phyloP scores from a whole-genome alignment of 1,140 invertebrate species.

The Leptopilina clavipes region DNA sequence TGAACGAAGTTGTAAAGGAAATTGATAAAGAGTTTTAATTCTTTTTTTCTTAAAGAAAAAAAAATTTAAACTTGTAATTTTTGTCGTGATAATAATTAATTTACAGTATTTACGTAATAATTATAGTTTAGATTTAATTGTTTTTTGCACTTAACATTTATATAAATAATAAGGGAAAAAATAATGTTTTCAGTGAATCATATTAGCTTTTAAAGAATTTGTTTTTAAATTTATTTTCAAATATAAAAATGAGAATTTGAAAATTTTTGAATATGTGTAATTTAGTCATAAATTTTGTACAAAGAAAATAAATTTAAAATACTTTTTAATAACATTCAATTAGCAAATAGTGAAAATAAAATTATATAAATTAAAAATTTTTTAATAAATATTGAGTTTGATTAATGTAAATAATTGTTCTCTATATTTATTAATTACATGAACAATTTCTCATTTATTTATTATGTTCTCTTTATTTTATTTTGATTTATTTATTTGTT shows the following conservation, averaged over 20 bases:
- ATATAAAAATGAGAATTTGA: not conserved
- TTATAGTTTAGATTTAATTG: not conserved
- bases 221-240: not conserved
- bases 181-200: not conserved
- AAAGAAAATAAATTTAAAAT: not conserved
- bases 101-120: not conserved
- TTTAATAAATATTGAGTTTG: not conserved
- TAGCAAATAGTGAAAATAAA: not conserved
- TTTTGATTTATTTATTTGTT: no score
- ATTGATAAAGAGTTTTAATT: constrained; percentile 43
- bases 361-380: not conserved
- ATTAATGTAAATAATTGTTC: not conserved
- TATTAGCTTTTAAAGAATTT: not conserved
- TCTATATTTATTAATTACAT: not conserved
- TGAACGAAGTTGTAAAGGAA: constrained; percentile 78
- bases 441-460: no score
- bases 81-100: not conserved
- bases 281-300: constrained; percentile 9
- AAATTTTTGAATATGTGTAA: not conserved
- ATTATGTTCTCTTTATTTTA: no score
- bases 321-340: not conserved
- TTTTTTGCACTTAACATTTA: not conserved
- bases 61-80: not conserved
- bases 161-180: not conserved
- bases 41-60: constrained; percentile 8